Conservation (phyloP, 2,888 invertebrate genomes). For the Hyppa rectilinea region DNA sequence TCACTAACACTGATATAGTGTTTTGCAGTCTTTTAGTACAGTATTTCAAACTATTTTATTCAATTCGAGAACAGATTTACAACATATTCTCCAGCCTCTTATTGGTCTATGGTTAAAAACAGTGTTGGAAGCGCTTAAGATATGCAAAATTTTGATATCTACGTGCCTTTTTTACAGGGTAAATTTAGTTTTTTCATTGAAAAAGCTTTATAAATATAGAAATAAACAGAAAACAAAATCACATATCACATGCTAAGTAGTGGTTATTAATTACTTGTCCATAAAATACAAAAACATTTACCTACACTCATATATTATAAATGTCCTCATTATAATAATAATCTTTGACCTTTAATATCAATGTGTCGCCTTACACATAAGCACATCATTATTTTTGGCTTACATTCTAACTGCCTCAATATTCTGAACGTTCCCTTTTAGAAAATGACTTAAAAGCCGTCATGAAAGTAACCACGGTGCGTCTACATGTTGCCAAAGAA, state of each 20-base stretch:
- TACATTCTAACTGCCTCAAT: constrained; percentile 26
- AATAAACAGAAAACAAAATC: constrained; percentile 4
- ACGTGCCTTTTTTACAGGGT: background rate
- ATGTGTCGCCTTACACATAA: constrained; percentile 36
- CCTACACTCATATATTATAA: background rate
- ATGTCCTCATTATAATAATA: constrained; percentile 11
- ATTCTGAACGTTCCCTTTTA: constrained; percentile 19
- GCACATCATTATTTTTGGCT: constrained; percentile 55
- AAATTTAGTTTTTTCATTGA: background rate
- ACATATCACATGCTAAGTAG: background rate
- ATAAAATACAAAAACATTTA: background rate
- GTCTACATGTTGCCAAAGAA: background rate
- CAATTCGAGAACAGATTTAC: background rate
- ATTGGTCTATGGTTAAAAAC: background rate
- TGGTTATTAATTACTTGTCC: background rate
- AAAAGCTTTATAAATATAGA: background rate
- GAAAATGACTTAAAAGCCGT: constrained; percentile 8
- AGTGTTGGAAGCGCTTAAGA: background rate
- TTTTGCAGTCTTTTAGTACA: constrained; percentile 14
- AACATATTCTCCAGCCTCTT: background rate
- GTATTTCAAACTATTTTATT: background rate
- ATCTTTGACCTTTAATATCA: constrained; percentile 28
- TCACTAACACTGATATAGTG: constrained; percentile 41
- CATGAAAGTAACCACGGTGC: constrained; percentile 15
- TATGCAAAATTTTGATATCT: background rate